Base-by-base conservation (phyloP, 2,113 vertebrate species). In the Petromus typicus region DNA sequence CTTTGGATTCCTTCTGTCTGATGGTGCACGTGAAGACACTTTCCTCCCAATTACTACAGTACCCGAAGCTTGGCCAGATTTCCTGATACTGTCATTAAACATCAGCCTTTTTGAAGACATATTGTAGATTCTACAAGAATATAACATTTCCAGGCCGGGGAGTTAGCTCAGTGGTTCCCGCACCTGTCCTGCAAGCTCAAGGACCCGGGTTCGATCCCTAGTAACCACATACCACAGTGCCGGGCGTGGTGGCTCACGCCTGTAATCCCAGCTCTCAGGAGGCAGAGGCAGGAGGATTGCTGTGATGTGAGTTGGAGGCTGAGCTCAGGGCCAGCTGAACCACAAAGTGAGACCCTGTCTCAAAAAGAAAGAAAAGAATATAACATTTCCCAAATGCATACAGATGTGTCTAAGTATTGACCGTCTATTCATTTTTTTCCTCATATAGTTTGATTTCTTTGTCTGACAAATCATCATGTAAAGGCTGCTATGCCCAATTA, bases 371-470 rank as follows among this genome's bases (percentile, higher is more conserved):
- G n/a, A n/a, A n/a, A 48, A 85, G 64, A 64, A 54, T 8, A 10
- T 57, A 9, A 14, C 64, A 32, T 59, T 37, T 43, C 56, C 69
- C 48, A 25, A 1, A 30, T 25, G 25, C n/a, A 5, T 17, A 56
- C 40, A 51, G 57, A 7, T 40, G 7, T 40, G 18, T 61, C 34
- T 75, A 22, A 30, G 23, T 40, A 34, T 51, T 40, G 88, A 10
- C 0, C 10, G 0, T 59, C 23, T 54, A 10, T 34, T 48, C 4
- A 6, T 0, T 8, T 11, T 73, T 71, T 18, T 51, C 48, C 14
- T 56, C 45, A 66, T 86, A 78, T 66, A 22, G 5, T 32, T 56
- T 18, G 18, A 4, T 66, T 25, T 90, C 34, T 73, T 54, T 56
- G 17, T 64, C 76, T 73, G 13, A 23, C 22, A 1, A 2, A 66